Evolutionary conservation across 2,888 invertebrate species (phyloP).

Genomic region (Cremastinae sp.): DNA sequence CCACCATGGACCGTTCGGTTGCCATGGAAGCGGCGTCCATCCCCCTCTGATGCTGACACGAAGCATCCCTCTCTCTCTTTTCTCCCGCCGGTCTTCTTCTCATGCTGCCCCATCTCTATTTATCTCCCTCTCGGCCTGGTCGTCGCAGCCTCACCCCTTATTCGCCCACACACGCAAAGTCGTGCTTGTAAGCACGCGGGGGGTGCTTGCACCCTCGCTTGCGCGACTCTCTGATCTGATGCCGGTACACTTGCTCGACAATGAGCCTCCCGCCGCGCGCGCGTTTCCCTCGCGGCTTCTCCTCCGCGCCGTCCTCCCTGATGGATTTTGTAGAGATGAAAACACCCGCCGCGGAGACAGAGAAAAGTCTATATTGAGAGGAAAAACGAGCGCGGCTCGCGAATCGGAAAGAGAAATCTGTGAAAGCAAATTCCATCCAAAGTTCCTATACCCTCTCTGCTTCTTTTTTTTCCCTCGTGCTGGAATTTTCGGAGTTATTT

Average conservation of each 20-base stretch:
- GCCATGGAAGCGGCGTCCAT: slow-evolving; percentile 77
- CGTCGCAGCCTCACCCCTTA: too few species aligned
- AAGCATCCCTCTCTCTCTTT: slow-evolving; percentile 41
- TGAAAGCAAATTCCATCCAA: not conserved
- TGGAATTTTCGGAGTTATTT: too few species aligned
- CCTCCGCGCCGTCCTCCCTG: slow-evolving; percentile 13
- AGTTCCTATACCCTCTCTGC: not conserved
- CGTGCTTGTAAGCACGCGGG: too few species aligned
- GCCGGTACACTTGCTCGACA: slow-evolving; percentile 48
- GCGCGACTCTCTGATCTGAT: slow-evolving; percentile 52
- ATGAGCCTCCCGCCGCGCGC: too few species aligned
- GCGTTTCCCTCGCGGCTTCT: too few species aligned
- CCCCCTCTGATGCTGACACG: slow-evolving; percentile 63
- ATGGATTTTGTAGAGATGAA: slow-evolving; percentile 21
- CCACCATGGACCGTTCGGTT: slow-evolving; percentile 70
- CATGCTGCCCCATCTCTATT: too few species aligned
- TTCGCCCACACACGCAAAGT: too few species aligned
- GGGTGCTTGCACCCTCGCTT: slow-evolving; percentile 40
- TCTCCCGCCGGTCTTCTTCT: slow-evolving; percentile 36
- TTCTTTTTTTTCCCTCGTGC: not conserved
- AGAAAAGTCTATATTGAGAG: not conserved
- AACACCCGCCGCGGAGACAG: too few species aligned
- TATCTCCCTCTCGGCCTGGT: too few species aligned
- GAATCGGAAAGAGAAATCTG: not conserved
- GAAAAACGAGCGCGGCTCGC: not conserved